Evolutionary conservation across 2,113 vertebrate species (phyloP), one percentile per base, ranked within the genome.

Genomic region (Scortum barcoo): DNA sequence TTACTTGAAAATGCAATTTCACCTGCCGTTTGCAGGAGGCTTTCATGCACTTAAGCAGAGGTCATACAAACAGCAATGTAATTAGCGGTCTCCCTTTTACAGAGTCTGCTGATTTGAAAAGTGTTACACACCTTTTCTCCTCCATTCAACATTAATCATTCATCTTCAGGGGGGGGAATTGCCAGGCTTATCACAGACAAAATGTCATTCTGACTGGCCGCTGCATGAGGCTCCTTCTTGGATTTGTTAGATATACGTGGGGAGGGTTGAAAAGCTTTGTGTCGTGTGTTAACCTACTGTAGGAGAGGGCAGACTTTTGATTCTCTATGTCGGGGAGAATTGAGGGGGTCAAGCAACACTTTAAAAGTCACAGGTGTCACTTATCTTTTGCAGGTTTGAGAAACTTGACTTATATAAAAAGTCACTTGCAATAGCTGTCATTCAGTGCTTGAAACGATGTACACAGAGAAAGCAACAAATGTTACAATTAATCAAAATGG

Each of bases 1-100:
- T 93, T 92, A 92, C 93, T 93, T 93, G 86, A 93, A 92, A 95
- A 94, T 93, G 85, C 92, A 92, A 93, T 95, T 95, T 92, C 93
- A 94, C 93, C 92, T 92, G 89, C 87, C 84, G 61, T 94, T 95
- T 92, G 82, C 84, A 89, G 84, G 80, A 91, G 89, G 92, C 93
- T 94, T 95, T 95, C 91, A 94, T 89, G 91, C 91, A 89, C 93
- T 92, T 94, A 87, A 88, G 85, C 86, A 88, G 88, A 92, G 93
- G 91, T 94, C 93, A 91, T 79, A 75, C 90, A 93, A 92, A 91
- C 90, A 89, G 91, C 88, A 53, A 76, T 83, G 82, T 80, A 91
- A 94, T 94, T 94, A 94, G 91, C 71, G 65, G 56, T 78, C 91
- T 89, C 82, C 90, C 78, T 91, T 90, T 93, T 91, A 88, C 87